Base-by-base conservation (phyloP, 1,140 invertebrate genomes). In the Thaumatotibia leucotreta region DNA sequence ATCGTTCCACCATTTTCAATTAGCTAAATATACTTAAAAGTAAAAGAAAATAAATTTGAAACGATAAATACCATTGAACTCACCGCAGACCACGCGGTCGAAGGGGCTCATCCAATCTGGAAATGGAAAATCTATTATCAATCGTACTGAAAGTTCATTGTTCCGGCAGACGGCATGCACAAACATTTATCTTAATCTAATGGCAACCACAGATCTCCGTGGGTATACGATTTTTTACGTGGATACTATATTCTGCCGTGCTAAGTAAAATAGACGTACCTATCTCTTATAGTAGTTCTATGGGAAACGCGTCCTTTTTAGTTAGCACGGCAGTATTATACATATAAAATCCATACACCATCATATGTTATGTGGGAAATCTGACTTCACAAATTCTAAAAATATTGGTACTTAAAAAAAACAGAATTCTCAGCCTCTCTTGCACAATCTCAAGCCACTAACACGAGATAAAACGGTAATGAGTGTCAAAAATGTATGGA, bases 101-200 rank as follows among this genome's bases (percentile, higher is more conserved):
- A 96, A 97, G 74, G 96, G 96, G 92, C 95, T 96, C 95, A 97
- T 97, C 96, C 96, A 97, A 93, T 97, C 96, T 97, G 94, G 85
- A 92, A 92, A 92, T 81, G 88, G 89, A 87, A 92, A 92, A 91
- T 92, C 91, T 92, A 91, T 92, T 91, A 91, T 92, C 90, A 92
- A 92, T 92, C 80, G 86, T 85, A 88, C 86, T 83, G 87, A 84
- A 87, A 88, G 86, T 86, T 84, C 84, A 74, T 82, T 85, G 76
- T 81, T 81, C 73, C 66, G 77, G 83, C 72, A 77, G 69, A 77
- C 70, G 66, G 70, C 83, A 89, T 86, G 80, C 82, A 80, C 64
- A 79, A 17, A 45, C 17, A 9, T 45, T 45, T 17, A 1, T 0
- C 39, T 39, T 39, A 17, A 45, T 45, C 39, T 45, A 45, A 17